Evolutionary conservation across 1,140 invertebrate genomes (phyloP).

Genomic region (Drosophila tani): DNA sequence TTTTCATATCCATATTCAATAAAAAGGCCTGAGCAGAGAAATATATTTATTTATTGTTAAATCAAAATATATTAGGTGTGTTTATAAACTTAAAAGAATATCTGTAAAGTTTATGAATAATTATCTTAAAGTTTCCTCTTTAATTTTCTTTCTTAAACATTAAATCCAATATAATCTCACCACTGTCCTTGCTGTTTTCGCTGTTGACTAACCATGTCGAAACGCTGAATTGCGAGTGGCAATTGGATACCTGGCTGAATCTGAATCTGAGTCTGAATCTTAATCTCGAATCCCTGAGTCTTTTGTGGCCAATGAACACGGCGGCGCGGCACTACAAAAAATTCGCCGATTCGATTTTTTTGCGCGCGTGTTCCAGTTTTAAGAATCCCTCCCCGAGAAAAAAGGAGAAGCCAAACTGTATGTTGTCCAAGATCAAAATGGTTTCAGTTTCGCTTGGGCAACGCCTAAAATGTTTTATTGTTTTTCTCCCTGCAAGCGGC

Average conservation of each 20-base stretch:
- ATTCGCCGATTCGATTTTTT: conserved; percentile 32
- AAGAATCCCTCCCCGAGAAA: background rate
- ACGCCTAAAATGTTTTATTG: conserved; percentile 72
- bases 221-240: conserved; percentile 49
- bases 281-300: conserved; percentile 50
- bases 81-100: background rate
- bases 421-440: conserved; percentile 32
- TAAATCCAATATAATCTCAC: background rate
- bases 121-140: background rate
- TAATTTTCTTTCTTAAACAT: too few species aligned
- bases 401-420: background rate
- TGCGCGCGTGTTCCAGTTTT: conserved; percentile 55
- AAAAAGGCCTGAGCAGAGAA: background rate
- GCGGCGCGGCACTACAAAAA: conserved; percentile 60
- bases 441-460: conserved; percentile 56
- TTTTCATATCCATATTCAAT: too few species aligned
- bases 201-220: conserved; percentile 53
- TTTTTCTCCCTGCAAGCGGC: conserved; percentile 42
- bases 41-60: background rate
- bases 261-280: conserved; percentile 35
- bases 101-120: too few species aligned
- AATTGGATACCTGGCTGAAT: conserved; percentile 70
- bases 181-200: conserved; percentile 41
- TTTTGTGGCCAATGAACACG: conserved; percentile 59
- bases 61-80: too few species aligned